A percentile compares a stretch with the other conserved stretches of the same genome.
Conservation (phyloP, 2,113 vertebrate genomes). For the Eulacestoma nigropectus region DNA sequence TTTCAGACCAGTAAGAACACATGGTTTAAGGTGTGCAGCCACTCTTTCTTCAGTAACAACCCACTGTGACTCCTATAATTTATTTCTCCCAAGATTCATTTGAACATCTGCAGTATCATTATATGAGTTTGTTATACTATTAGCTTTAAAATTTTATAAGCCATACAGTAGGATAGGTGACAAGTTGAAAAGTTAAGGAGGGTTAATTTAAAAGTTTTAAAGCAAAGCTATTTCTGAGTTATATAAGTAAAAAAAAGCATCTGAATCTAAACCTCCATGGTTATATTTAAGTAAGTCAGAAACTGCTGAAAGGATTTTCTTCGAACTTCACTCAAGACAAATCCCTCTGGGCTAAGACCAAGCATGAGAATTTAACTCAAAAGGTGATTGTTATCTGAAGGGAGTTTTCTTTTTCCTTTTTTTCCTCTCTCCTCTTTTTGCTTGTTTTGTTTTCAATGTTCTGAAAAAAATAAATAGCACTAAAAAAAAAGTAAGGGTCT, state of each 20-base stretch:
- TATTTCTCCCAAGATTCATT: conserved; percentile 62
- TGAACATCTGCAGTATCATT: conserved; percentile 66
- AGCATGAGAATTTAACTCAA: conserved; percentile 53
- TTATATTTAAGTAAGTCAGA: conserved; percentile 58
- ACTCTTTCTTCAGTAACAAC: conserved; percentile 10
- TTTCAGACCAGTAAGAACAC: conserved; percentile 42
- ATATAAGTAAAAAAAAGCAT: conserved; percentile 53
- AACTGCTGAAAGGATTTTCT: conserved; percentile 59
- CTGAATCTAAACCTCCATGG: conserved; percentile 51
- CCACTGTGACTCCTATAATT: conserved; percentile 34
- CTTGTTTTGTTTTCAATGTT: not conserved
- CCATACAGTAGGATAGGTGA: conserved; percentile 61
- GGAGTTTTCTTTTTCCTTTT: not conserved
- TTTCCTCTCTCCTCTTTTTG: not conserved
- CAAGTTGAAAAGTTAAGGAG: conserved; percentile 63
- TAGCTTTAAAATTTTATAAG: conserved; percentile 71
- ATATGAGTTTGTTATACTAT: conserved; percentile 63
- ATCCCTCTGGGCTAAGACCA: conserved; percentile 53
- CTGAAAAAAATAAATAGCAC: not conserved
- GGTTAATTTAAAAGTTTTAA: conserved; percentile 68
- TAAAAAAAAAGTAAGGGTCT: not conserved
- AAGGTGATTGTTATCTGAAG: conserved; percentile 56
- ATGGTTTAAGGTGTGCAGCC: conserved; percentile 25
- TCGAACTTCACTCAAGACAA: conserved; percentile 35
- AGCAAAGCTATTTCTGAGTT: conserved; percentile 65